Evolutionary conservation across 2,888 invertebrate species (phyloP).

Genomic region (Chymomyza fuscimana): DNA sequence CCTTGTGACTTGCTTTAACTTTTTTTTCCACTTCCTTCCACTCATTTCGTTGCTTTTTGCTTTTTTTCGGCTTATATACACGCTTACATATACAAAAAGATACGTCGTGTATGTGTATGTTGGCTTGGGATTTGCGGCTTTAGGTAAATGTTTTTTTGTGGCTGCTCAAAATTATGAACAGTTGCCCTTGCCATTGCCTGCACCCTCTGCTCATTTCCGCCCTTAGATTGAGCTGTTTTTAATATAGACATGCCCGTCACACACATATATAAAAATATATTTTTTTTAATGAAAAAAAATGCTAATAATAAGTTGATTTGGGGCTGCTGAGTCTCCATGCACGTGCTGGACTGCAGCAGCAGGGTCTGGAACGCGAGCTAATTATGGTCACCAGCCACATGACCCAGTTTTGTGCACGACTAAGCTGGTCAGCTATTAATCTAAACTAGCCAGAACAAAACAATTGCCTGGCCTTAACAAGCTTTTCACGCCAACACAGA

Average conservation of each 20-base stretch:
- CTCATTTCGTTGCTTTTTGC: background rate
- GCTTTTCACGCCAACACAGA: conserved; percentile 46
- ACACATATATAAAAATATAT: no score
- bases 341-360: conserved; percentile 19
- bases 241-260: background rate
- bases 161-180: conserved; percentile 43
- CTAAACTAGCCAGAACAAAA: conserved; percentile 38
- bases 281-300: background rate
- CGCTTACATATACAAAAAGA: background rate
- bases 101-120: conserved; percentile 4
- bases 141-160: conserved; percentile 16
- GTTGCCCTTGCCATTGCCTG: background rate
- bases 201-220: conserved; percentile 8
- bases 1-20: conserved; percentile 7
- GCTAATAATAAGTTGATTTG: background rate
- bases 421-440: conserved; percentile 48
- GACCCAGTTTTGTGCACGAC: conserved; percentile 35
- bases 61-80: background rate
- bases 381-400: conserved; percentile 12
- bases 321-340: conserved; percentile 19
- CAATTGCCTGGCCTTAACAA: conserved; percentile 55
- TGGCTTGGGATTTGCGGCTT: conserved; percentile 5
- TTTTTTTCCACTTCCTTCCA: conserved; percentile 48
- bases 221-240: conserved; percentile 3
- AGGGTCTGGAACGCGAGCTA: background rate